A percentile compares a stretch with the other conserved stretches of the same genome.
phyloP scores from a whole-genome alignment of 2,113 vertebrate genomes.

The Leptocoma aspasia region DNA sequence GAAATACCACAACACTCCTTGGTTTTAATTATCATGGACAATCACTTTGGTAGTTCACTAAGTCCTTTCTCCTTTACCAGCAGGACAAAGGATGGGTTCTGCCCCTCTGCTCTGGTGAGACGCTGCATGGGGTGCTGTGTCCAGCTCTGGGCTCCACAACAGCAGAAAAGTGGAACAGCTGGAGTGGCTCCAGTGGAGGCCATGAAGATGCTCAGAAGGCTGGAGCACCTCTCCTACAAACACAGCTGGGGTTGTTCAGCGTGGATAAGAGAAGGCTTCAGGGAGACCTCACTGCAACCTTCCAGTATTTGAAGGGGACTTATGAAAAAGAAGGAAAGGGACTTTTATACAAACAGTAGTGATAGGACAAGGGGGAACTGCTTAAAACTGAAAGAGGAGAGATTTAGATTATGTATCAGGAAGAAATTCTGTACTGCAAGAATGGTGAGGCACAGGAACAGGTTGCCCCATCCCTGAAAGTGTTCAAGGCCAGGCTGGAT shows the following conservation, averaged over 20 bases:
- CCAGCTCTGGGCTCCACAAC: rapidly evolving
- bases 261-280: neutral
- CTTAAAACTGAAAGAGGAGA: neutral
- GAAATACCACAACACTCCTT: neutral
- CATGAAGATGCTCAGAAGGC: neutral
- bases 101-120: neutral
- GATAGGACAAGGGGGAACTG: neutral
- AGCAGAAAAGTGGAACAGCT: neutral
- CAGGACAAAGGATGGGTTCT: neutral
- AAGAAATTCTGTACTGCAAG: neutral
- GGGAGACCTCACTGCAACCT: neutral
- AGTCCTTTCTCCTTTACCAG: neutral
- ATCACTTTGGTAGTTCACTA: neutral
- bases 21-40: neutral
- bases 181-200: neutral
- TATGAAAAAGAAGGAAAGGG: neutral
- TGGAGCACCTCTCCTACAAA: neutral
- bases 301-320: neutral
- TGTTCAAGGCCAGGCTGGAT: neutral
- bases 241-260: neutral
- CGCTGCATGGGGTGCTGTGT: neutral
- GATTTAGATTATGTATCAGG: neutral
- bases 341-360: neutral
- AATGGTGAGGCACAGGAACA: neutral
- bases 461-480: neutral